A percentile compares a stretch with the other conserved stretches of the same genome.
Evolutionary conservation across 2,113 vertebrate genomes (phyloP).

Genomic region (Collichthys lucidus): DNA sequence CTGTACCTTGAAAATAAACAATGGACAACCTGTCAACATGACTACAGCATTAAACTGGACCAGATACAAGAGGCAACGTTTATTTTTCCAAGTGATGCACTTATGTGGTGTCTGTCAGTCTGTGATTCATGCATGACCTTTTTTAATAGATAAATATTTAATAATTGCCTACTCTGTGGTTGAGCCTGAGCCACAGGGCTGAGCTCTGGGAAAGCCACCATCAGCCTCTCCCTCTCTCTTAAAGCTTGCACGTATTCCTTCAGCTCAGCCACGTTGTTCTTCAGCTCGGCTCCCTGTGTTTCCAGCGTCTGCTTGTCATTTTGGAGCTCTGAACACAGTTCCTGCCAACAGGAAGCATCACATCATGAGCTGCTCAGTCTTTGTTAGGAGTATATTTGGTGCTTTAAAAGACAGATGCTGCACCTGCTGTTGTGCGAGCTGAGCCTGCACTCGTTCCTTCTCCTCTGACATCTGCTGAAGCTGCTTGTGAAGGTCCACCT

Average conservation of each 20-base stretch:
- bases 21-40: neutral
- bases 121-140: neutral
- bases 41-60: neutral
- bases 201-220: slow-evolving; percentile 94
- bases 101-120: neutral
- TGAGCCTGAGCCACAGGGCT: slow-evolving; percentile 66
- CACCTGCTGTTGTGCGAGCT: slow-evolving; percentile 87
- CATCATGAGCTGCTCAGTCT: neutral
- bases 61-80: slow-evolving; percentile 1
- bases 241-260: slow-evolving; percentile 75
- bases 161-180: slow-evolving; percentile 86
- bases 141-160: neutral
- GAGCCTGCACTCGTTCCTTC: slow-evolving; percentile 74
- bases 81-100: neutral
- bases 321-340: slow-evolving; percentile 76
- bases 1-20: slow-evolving; percentile 82
- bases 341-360: slow-evolving; percentile 74
- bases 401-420: neutral
- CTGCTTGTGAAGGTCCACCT: slow-evolving; percentile 75
- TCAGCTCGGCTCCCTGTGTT: slow-evolving; percentile 70
- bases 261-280: slow-evolving; percentile 70
- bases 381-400: neutral
- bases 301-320: slow-evolving; percentile 85
- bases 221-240: slow-evolving; percentile 85
- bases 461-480: slow-evolving; percentile 77